A percentile compares a stretch with the other conserved stretches of the same genome.
Evolutionary conservation across 2,113 vertebrate genomes (phyloP).

Genomic region (Notothenia coriiceps): DNA sequence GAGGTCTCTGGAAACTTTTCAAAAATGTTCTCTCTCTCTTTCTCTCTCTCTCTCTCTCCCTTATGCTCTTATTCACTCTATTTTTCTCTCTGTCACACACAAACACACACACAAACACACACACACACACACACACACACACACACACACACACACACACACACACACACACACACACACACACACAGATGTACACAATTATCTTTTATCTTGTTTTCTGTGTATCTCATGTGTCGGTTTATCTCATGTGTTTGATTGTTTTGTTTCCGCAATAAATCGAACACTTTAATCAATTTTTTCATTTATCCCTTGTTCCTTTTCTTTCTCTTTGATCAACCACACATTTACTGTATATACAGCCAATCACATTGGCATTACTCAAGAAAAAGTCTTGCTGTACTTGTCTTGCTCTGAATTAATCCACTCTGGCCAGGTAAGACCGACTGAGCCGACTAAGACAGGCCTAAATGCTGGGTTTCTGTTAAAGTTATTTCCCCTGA

Average conservation of each 20-base stretch:
- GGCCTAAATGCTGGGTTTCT: too few relatives aligned
- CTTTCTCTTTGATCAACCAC: too few relatives aligned
- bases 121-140: constrained; percentile 36
- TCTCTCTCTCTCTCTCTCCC: constrained; percentile 4
- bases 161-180: not conserved
- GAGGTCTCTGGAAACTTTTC: constrained; percentile 61
- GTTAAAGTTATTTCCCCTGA: too few relatives aligned
- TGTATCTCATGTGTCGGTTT: not conserved
- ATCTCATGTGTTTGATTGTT: not conserved
- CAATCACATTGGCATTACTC: not conserved
- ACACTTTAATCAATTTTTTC: not conserved
- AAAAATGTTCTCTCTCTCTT: constrained; percentile 57
- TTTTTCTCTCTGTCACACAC: not conserved
- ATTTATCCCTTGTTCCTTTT: too few relatives aligned
- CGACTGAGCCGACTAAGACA: not conserved
- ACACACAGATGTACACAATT: constrained; percentile 42
- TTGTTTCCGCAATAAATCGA: not conserved
- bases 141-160: constrained; percentile 26
- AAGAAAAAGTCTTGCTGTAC: not conserved
- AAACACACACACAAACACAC: constrained; percentile 24
- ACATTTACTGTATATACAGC: too few relatives aligned
- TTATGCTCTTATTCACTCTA: not conserved
- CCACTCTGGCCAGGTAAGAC: not conserved
- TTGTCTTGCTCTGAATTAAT: not conserved
- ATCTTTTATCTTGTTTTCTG: constrained; percentile 20